phyloP scores from a whole-genome alignment of 2,113 vertebrate genomes.

The Mormyrus lacerda region DNA sequence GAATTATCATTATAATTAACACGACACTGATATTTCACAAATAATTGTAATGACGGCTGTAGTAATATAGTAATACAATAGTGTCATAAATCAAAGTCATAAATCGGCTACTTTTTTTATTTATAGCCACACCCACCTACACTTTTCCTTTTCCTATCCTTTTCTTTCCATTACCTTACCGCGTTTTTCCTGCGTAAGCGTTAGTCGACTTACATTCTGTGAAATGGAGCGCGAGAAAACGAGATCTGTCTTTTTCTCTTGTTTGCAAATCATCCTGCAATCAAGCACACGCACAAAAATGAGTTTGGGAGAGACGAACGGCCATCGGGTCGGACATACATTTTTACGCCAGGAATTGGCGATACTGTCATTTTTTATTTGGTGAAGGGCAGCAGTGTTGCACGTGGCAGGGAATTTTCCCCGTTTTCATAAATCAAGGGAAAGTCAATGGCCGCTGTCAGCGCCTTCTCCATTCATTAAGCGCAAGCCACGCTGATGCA shows the following conservation, averaged over 20 bases:
- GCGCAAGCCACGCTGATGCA: constrained; percentile 6
- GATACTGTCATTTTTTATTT: not conserved
- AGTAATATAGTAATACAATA: not conserved
- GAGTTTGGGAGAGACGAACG: not conserved
- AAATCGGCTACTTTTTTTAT: not conserved
- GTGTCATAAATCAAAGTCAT: not conserved
- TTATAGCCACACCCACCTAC: constrained; percentile 1
- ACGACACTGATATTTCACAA: not conserved
- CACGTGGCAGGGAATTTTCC: constrained; percentile 19
- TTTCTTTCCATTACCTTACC: not conserved
- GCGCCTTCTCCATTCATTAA: constrained; percentile 30
- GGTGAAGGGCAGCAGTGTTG: not conserved
- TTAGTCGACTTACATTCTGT: constrained; percentile 1
- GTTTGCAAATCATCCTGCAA: not conserved
- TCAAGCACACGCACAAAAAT: not conserved
- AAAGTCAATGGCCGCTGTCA: constrained; percentile 35
- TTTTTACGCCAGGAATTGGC: not conserved
- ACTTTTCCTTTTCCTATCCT: not conserved
- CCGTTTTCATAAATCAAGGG: constrained; percentile 33
- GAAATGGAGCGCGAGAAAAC: not conserved
- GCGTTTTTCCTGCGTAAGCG: not conserved
- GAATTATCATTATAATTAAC: not conserved
- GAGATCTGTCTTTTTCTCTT: not conserved
- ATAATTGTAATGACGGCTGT: not conserved
- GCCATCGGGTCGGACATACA: not conserved